Evolutionary conservation across 64 coral and sea anemone species (phyloP), one percentile per base, ranked within the genome.

Genomic region (Stichodactyla mertensii): DNA sequence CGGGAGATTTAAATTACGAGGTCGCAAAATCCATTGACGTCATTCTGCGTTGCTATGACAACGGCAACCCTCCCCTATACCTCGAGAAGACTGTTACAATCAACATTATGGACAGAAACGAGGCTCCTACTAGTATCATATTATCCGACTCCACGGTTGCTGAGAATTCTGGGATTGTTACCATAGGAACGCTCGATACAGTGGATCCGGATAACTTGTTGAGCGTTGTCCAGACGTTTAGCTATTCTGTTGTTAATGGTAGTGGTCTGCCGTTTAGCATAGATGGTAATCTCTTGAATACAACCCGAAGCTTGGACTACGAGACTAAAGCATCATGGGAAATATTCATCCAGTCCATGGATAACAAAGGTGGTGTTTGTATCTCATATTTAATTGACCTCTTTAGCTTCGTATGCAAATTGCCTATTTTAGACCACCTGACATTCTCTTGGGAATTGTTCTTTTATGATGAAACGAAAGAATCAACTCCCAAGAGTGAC

Each of bases 141-240:
- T 55, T 93, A 5, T 93, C 92, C 4, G 88, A 79, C 4, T 88
- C 77, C 16, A 82, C 64, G 87, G 92, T 89, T 23, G 18, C 87
- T 11, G 92, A 93, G 87, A 93, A 93, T 70, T 57, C 56, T 64
- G 92, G 87, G 51, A 85, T 88, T 15, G 71, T 89, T n/a, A 54
- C 74, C 28, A 83, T 93, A 22, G 92, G 92, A 80, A 7, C 60
- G 4, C 28, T 93, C 27, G 82, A 80, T 66, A 89, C 92, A 84
- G 20, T 86, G 56, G 95, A 98, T 78, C 95, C 95, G 0, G 95
- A 98, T 89, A 98, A 98, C 79, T 83, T 77, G 66, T 80, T 84
- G 55, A 87, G 52, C 54, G 55, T 61, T 23, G 86, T 92, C 15
- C 95, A 98, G 71, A 93, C 87, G 20, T 98, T 94, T 64, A 87